phyloP scores from a whole-genome alignment of 2,888 invertebrate genomes.

The Ceramica pisi region DNA sequence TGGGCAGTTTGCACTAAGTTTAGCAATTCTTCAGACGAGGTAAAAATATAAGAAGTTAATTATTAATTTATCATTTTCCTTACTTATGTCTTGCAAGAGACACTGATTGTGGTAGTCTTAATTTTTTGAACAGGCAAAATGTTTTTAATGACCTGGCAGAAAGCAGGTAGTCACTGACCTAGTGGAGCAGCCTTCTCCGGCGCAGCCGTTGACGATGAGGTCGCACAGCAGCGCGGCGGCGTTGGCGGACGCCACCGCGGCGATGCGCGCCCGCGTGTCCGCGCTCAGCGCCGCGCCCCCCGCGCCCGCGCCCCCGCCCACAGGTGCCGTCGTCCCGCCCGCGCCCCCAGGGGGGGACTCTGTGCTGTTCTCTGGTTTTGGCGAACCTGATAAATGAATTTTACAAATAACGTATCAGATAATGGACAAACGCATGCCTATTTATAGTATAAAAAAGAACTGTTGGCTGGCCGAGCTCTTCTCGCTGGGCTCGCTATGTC shows the following conservation, averaged over 20 bases:
- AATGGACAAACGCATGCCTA: too few relatives aligned
- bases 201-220: conserved; percentile 91
- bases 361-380: conserved; percentile 13
- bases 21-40: too few relatives aligned
- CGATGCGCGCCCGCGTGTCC: conserved; percentile 88
- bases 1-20: too few relatives aligned
- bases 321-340: conserved; percentile 83
- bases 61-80: too few relatives aligned
- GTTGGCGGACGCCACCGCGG: conserved; percentile 95
- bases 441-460: too few relatives aligned
- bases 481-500: too few relatives aligned
- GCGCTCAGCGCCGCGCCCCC: conserved; percentile 74
- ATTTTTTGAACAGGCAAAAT: too few relatives aligned
- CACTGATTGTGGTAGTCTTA: too few relatives aligned
- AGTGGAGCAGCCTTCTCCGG: conserved; percentile 71
- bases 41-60: too few relatives aligned
- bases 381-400: conserved; percentile 16
- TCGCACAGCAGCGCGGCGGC: conserved; percentile 97
- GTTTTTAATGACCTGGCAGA: not conserved
- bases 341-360: conserved; percentile 90
- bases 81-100: not conserved
- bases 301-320: conserved; percentile 91
- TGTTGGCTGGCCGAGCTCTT: too few relatives aligned
- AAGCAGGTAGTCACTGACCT: conserved; percentile 59
- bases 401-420: too few relatives aligned